Conservation (phyloP, 2,797 vertebrate genomes). For the Hydrophis major region DNA sequence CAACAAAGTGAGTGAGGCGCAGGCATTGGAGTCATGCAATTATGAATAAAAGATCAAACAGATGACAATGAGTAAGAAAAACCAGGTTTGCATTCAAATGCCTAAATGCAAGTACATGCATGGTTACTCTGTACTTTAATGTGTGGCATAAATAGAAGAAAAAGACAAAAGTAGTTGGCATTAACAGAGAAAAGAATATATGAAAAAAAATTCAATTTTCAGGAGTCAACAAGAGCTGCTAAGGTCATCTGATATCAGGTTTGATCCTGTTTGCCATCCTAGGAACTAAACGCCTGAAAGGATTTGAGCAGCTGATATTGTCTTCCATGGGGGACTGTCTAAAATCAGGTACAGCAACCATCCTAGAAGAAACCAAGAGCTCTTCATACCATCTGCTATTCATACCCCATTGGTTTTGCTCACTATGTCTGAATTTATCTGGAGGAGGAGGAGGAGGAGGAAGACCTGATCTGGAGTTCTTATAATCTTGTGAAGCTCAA, state of each 20-base stretch:
- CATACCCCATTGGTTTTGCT: not conserved
- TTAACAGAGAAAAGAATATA: not conserved
- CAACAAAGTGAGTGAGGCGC: conserved; percentile 32
- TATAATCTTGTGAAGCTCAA: conserved; percentile 23
- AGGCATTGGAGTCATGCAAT: conserved; percentile 31
- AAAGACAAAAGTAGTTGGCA: not conserved
- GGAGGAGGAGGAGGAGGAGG: conserved; percentile 26
- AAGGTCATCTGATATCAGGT: conserved; percentile 23
- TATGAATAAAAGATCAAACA: conserved; percentile 32
- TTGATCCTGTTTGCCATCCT: conserved; percentile 20
- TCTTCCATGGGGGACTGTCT: not conserved
- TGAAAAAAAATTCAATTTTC: conserved; percentile 17
- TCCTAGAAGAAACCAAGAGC: not conserved
- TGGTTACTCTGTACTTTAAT: conserved; percentile 27
- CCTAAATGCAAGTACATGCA: conserved; percentile 28
- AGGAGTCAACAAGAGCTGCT: conserved; percentile 17
- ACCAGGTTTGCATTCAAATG: conserved; percentile 4
- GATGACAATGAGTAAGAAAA: not conserved
- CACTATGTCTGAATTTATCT: conserved; percentile 27
- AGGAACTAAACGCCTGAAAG: not conserved
- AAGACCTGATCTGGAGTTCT: not conserved
- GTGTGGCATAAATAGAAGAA: conserved; percentile 28
- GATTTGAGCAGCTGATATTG: conserved; percentile 3
- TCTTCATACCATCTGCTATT: not conserved
- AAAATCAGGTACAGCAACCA: not conserved